Evolutionary conservation across 2,797 vertebrate genomes (phyloP).

Genomic region (Austrolebias charrua): DNA sequence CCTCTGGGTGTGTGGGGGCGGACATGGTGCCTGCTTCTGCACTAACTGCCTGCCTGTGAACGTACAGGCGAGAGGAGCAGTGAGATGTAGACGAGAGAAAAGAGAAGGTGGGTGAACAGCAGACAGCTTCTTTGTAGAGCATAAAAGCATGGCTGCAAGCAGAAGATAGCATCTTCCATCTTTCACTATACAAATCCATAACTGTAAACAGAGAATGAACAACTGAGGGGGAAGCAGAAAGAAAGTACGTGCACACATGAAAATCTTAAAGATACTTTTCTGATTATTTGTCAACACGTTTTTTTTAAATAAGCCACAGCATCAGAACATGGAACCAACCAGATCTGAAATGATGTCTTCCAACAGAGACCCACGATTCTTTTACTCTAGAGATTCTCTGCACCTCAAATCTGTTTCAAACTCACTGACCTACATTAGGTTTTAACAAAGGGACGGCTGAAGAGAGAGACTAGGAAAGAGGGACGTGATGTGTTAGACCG

Average conservation of each 20-base stretch:
- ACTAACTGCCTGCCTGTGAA: slow-evolving; percentile 60
- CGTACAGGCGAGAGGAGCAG: slow-evolving; percentile 53
- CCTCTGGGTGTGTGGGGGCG: slow-evolving; percentile 74
- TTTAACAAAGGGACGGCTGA: neutral
- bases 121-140: slow-evolving; percentile 55
- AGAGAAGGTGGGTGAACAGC: slow-evolving; percentile 60
- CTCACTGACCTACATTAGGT: slow-evolving; percentile 45
- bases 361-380: slow-evolving; percentile 46
- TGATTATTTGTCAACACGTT: neutral
- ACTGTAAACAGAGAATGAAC: slow-evolving; percentile 25
- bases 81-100: slow-evolving; percentile 53
- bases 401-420: slow-evolving; percentile 45
- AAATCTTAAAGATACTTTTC: neutral
- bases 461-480: neutral
- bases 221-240: slow-evolving; percentile 10
- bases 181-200: slow-evolving; percentile 34
- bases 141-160: slow-evolving; percentile 60
- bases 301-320: neutral
- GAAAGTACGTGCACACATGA: neutral
- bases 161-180: slow-evolving; percentile 55
- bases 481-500: neutral
- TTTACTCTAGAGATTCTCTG: slow-evolving; percentile 51
- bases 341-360: slow-evolving; percentile 53
- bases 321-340: neutral
- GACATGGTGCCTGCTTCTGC: slow-evolving; percentile 75